phyloP scores from a whole-genome alignment of 2,888 invertebrate species.

The Ennomos fuscantarius region DNA sequence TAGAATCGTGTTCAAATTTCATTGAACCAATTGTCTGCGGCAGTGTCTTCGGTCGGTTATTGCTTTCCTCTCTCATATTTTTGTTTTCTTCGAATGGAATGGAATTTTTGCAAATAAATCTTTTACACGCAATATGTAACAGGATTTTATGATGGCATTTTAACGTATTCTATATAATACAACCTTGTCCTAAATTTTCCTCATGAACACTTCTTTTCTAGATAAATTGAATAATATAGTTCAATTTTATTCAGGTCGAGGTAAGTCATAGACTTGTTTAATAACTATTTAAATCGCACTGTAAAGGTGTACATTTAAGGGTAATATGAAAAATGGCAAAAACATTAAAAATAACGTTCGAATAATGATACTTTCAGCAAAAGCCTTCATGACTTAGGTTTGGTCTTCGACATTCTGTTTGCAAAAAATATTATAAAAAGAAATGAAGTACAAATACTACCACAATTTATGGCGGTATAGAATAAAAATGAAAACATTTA shows the following conservation, averaged over 20 bases:
- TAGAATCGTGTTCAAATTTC: conserved; percentile 51
- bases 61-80: conserved; percentile 29
- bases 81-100: conserved; percentile 25
- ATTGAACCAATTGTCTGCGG: conserved; percentile 49
- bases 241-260: too few relatives aligned
- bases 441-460: background rate
- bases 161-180: background rate
- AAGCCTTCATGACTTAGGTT: too few relatives aligned
- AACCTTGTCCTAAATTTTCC: background rate
- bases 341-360: too few relatives aligned
- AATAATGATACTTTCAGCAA: too few relatives aligned
- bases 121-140: conserved; percentile 23
- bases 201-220: too few relatives aligned
- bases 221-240: too few relatives aligned
- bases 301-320: too few relatives aligned
- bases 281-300: too few relatives aligned
- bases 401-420: background rate
- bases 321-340: too few relatives aligned
- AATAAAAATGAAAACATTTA: background rate
- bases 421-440: background rate
- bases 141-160: conserved; percentile 21
- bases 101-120: conserved; percentile 25
- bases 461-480: background rate
- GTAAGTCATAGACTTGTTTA: too few relatives aligned
- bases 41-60: conserved; percentile 34